These are phyloP conservation scores for Drosophila ananassae DNA, from an alignment of 1,140 invertebrate species.

Conservation along the genomic window DNA sequence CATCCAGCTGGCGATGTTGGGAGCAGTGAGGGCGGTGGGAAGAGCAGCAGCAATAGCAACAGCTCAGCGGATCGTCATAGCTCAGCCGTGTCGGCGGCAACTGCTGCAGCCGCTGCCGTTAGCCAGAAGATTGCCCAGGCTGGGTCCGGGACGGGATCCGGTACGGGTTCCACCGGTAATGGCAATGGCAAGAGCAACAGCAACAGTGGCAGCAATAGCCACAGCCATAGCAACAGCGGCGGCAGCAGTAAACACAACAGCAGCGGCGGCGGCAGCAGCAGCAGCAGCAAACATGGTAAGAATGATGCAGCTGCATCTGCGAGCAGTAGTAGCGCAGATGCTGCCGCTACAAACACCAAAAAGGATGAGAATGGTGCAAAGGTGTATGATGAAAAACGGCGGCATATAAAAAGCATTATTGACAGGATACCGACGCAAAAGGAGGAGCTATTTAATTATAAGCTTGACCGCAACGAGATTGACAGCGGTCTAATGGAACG, in stretches of 20 bases:
- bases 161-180: constrained; percentile 15
- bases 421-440: constrained; percentile 99
- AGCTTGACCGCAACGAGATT: constrained; percentile 94
- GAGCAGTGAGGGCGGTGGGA: not conserved
- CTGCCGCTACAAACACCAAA: constrained; percentile 86
- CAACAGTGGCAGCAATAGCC: too few species aligned
- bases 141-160: constrained; percentile 12
- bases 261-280: constrained; percentile 3
- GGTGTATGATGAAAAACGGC: constrained; percentile 96
- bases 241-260: constrained; percentile 28
- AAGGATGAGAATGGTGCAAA: constrained; percentile 87
- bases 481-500: constrained; percentile 94
- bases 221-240: constrained; percentile 7
- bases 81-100: constrained; percentile 69
- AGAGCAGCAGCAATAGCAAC: constrained; percentile 8
- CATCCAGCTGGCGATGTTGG: constrained; percentile 2
- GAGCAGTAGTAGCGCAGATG: constrained; percentile 52
- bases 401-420: constrained; percentile 98
- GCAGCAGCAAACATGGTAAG: constrained; percentile 69
- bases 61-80: constrained; percentile 65
- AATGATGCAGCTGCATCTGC: constrained; percentile 73
- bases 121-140: constrained; percentile 70
- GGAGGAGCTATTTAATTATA: constrained; percentile 96
- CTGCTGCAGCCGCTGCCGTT: constrained; percentile 73
- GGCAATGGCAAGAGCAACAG: constrained; percentile 27